Evolutionary conservation across 2,797 vertebrate genomes (phyloP).

Genomic region (Aselliscus stoliczkanus): DNA sequence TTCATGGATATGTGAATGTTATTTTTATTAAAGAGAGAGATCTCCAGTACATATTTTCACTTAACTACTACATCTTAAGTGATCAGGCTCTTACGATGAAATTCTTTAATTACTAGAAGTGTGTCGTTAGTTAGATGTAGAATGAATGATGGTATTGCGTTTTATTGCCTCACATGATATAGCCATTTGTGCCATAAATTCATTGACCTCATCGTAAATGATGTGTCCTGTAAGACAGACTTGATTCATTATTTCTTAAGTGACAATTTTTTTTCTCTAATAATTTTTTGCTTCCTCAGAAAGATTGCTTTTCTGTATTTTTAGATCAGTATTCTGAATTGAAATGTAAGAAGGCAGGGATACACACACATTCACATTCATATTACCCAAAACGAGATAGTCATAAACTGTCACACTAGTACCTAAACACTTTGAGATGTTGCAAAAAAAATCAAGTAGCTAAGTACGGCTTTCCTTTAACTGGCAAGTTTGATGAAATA

Average conservation of each 20-base stretch:
- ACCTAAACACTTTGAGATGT: not conserved
- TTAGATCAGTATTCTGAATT: constrained; percentile 47
- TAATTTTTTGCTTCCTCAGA: constrained; percentile 72
- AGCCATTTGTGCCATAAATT: constrained; percentile 84
- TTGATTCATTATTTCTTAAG: constrained; percentile 84
- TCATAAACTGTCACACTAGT: not conserved
- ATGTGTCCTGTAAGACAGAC: constrained; percentile 78
- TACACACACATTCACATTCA: not conserved
- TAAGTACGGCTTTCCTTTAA: constrained; percentile 57
- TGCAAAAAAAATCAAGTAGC: constrained; percentile 50
- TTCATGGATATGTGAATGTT: constrained; percentile 76
- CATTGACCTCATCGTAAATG: constrained; percentile 83
- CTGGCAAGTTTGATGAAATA: constrained; percentile 42
- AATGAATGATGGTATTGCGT: constrained; percentile 77
- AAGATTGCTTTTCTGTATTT: constrained; percentile 69
- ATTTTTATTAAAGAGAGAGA: constrained; percentile 77
- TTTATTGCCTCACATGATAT: constrained; percentile 80
- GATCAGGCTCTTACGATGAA: constrained; percentile 79
- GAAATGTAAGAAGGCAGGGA: not conserved
- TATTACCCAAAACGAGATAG: not conserved
- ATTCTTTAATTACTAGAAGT: constrained; percentile 81
- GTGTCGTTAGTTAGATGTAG: constrained; percentile 75
- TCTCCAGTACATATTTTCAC: constrained; percentile 67
- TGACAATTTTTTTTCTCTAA: constrained; percentile 77
- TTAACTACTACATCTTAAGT: constrained; percentile 76